Conservation (phyloP, 1,140 invertebrate species). For the Leptonema lineaticorne region DNA sequence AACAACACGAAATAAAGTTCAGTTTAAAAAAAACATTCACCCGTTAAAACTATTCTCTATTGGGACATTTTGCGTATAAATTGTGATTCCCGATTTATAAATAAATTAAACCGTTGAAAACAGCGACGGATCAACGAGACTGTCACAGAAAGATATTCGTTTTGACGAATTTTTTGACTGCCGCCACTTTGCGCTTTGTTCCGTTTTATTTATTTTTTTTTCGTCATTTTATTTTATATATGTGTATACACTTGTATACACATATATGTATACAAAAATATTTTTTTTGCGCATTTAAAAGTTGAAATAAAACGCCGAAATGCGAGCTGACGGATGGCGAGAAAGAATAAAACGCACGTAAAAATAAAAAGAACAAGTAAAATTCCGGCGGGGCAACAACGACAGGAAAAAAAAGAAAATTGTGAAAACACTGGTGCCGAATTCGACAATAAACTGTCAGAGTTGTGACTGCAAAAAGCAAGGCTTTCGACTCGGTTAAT, state of each 20-base stretch:
- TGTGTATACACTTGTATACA: too few relatives aligned
- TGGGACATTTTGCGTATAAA: too few relatives aligned
- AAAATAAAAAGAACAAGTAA: neutral
- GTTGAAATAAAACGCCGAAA: neutral
- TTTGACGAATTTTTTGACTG: neutral
- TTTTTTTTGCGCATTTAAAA: too few relatives aligned
- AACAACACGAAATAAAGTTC: too few relatives aligned
- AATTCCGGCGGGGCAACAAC: neutral
- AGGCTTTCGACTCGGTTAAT: neutral
- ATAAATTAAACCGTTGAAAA: neutral
- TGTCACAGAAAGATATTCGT: neutral
- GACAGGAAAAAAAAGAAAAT: neutral
- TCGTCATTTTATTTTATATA: too few relatives aligned
- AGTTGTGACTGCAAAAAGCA: neutral
- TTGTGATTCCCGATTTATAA: too few relatives aligned
- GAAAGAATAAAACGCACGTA: too few relatives aligned
- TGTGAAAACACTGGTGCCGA: neutral
- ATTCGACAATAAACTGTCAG: neutral
- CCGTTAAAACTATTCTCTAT: too few relatives aligned
- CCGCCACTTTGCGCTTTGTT: neutral
- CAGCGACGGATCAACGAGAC: neutral
- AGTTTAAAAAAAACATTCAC: too few relatives aligned
- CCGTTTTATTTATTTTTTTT: too few relatives aligned
- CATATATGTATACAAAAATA: too few relatives aligned
- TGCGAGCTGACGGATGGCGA: too few relatives aligned